A percentile compares a stretch with the other conserved stretches of the same genome.
Evolutionary conservation across 2,888 invertebrate species (phyloP).

Genomic region (Athalia cordata): DNA sequence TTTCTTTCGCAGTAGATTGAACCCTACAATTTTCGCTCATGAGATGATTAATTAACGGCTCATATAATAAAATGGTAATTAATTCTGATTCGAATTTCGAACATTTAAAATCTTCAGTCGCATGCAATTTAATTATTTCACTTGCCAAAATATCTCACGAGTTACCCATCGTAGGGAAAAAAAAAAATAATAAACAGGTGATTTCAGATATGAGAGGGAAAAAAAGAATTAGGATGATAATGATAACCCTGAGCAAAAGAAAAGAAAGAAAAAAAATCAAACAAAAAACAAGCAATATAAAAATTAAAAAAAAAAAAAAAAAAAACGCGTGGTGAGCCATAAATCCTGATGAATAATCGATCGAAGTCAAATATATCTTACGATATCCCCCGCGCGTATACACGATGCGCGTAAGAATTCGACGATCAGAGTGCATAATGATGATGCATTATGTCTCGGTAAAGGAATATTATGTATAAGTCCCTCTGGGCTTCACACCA

Average conservation of each 20-base stretch:
- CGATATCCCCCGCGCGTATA: constrained; percentile 26
- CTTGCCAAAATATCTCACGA: not conserved
- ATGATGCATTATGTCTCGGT: constrained; percentile 55
- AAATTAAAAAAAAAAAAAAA: constrained; percentile 34
- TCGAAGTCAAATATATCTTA: constrained; percentile 45
- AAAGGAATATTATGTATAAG: constrained; percentile 44
- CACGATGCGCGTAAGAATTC: constrained; percentile 55
- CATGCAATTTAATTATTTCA: not conserved
- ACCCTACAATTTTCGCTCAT: too few species aligned
- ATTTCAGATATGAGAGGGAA: not conserved
- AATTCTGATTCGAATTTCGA: not conserved
- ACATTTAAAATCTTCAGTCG: not conserved
- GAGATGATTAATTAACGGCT: too few species aligned
- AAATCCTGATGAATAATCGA: constrained; percentile 47
- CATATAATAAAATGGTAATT: too few species aligned
- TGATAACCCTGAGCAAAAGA: constrained; percentile 38
- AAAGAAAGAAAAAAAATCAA: constrained; percentile 34
- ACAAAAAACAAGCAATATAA: not conserved
- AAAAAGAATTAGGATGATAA: constrained; percentile 16
- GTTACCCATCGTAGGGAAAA: not conserved
- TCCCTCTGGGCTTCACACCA: constrained; percentile 37
- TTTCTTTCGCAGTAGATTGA: too few species aligned
- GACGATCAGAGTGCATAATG: constrained; percentile 57
- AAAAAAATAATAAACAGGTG: not conserved
- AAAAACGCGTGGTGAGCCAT: constrained; percentile 27